Percentiles rank a stretch among this genome's conserved stretches.
These are phyloP conservation scores for Zaprionus capensis DNA, from an alignment of 1,140 invertebrate genomes.

Conservation along the genomic window DNA sequence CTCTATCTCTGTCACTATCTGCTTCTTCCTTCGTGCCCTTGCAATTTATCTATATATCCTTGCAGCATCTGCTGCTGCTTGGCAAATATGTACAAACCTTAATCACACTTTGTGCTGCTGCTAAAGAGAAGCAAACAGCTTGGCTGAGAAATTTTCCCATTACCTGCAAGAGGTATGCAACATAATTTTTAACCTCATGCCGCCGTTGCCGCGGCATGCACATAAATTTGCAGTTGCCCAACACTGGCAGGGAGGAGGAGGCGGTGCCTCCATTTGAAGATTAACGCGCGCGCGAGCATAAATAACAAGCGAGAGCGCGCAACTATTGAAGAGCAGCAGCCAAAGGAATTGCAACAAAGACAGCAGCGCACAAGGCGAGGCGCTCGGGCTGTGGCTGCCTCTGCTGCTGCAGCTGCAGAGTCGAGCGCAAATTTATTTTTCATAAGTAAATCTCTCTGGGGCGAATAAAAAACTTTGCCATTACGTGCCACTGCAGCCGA, in stretches of 20 bases:
- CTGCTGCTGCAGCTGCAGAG: not conserved
- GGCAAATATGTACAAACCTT: slow-evolving; percentile 59
- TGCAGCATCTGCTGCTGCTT: slow-evolving; percentile 13
- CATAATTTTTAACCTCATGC: slow-evolving; percentile 63
- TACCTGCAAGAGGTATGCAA: slow-evolving; percentile 52
- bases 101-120: slow-evolving; percentile 54
- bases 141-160: slow-evolving; percentile 47
- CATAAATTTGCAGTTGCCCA: slow-evolving; percentile 56
- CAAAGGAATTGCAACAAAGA: slow-evolving; percentile 30
- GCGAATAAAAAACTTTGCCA: slow-evolving; percentile 41
- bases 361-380: not conserved
- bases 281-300: slow-evolving; percentile 59
- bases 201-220: slow-evolving; percentile 37
- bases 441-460: slow-evolving; percentile 61
- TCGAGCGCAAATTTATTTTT: slow-evolving; percentile 66
- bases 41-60: slow-evolving; percentile 28
- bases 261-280: slow-evolving; percentile 43
- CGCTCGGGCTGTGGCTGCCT: not conserved
- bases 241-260: slow-evolving; percentile 22
- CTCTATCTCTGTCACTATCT: not conserved
- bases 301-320: slow-evolving; percentile 55
- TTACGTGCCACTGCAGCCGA: slow-evolving; percentile 56
- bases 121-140: slow-evolving; percentile 19
- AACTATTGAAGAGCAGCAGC: slow-evolving; percentile 54
- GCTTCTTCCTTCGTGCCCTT: not conserved